Evolutionary conservation across 2,888 invertebrate species (phyloP).

Genomic region (Hirtodrosophila trivittata): DNA sequence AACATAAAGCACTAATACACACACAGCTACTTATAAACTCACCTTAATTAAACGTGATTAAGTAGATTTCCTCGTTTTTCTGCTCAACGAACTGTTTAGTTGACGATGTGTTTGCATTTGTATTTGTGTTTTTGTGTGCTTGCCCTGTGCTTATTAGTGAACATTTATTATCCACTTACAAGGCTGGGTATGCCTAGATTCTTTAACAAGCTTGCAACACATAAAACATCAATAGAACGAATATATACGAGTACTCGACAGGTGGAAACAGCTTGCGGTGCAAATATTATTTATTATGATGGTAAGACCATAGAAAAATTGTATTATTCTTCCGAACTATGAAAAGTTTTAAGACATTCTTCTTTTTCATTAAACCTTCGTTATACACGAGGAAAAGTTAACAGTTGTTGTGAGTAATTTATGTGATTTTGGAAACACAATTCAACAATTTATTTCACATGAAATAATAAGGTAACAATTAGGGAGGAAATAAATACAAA

Average conservation of each 20-base stretch:
- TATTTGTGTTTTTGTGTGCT: conserved; percentile 20
- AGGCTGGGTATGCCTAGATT: conserved; percentile 11
- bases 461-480: too few relatives aligned
- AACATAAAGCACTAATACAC: conserved; percentile 28
- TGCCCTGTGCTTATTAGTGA: conserved; percentile 56
- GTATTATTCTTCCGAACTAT: too few relatives aligned
- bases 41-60: conserved; percentile 81
- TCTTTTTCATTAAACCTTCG: too few relatives aligned
- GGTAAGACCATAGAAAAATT: neutral
- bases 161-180: conserved; percentile 49
- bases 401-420: too few relatives aligned
- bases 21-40: conserved; percentile 69
- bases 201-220: conserved; percentile 34
- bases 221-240: neutral
- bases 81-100: conserved; percentile 75
- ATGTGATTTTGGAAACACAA: too few relatives aligned
- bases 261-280: too few relatives aligned
- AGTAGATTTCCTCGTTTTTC: conserved; percentile 78
- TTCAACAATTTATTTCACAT: too few relatives aligned
- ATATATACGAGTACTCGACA: neutral
- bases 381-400: too few relatives aligned
- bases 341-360: too few relatives aligned
- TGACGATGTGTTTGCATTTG: conserved; percentile 59
- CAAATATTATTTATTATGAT: too few relatives aligned
- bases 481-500: too few relatives aligned